Evolutionary conservation across 2,888 invertebrate species (phyloP).

Genomic region (Eupelmus urozonus): DNA sequence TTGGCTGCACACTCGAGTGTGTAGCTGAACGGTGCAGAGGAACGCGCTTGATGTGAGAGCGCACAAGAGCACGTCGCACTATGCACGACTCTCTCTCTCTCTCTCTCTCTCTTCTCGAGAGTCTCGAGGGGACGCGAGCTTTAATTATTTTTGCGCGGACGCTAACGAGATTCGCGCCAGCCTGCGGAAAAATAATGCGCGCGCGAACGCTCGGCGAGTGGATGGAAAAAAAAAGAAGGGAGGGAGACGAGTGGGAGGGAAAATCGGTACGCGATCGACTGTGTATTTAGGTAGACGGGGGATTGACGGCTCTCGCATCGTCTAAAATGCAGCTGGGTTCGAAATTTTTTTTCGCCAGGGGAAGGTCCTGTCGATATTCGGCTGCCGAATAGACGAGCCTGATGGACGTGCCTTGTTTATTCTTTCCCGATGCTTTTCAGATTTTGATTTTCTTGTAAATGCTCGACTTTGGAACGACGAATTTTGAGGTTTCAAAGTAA

Average conservation of each 20-base stretch:
- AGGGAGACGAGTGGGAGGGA: not conserved
- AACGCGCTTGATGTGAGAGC: not conserved
- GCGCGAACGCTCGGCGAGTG: not conserved
- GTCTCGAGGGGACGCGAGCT: constrained; percentile 56
- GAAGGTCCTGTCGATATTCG: not conserved
- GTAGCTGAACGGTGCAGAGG: constrained; percentile 27
- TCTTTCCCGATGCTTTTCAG: too few relatives aligned
- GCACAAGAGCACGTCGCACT: not conserved
- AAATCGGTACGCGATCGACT: not conserved
- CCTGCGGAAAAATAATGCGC: constrained; percentile 14
- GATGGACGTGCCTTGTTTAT: too few relatives aligned
- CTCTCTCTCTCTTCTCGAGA: constrained; percentile 36
- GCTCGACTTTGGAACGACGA: too few relatives aligned
- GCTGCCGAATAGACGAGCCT: too few relatives aligned
- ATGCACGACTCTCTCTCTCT: not conserved
- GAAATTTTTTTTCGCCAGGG: not conserved
- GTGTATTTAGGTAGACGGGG: not conserved
- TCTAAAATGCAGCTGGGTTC: not conserved
- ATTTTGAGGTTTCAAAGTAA: too few relatives aligned
- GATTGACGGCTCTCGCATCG: constrained; percentile 10
- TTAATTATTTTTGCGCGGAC: constrained; percentile 61
- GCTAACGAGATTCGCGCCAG: constrained; percentile 58
- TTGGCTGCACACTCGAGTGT: constrained; percentile 44
- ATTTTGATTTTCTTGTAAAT: too few relatives aligned
- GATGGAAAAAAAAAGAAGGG: not conserved